These are phyloP conservation scores for Rhagonycha lutea DNA, from an alignment of 2,888 invertebrate genomes.

Conservation along the genomic window DNA sequence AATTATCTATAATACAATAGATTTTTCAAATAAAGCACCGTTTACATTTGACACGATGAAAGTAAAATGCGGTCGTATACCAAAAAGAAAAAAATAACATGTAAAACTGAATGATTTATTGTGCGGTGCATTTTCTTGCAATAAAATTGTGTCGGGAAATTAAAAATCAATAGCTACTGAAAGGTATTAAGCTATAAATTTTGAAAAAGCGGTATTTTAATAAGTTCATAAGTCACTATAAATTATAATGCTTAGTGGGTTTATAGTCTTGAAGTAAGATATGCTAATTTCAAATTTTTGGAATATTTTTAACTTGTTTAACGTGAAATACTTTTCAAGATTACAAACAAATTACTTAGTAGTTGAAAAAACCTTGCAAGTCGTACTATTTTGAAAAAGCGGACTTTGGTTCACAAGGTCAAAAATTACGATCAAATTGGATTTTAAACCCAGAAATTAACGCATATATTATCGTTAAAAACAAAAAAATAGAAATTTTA, in stretches of 20 bases:
- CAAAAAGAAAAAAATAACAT: not conserved
- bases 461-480: not conserved
- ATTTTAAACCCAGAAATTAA: not conserved
- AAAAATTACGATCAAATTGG: not conserved
- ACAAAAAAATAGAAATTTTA: not conserved
- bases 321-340: not conserved
- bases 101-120: not conserved
- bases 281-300: not conserved
- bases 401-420: not conserved
- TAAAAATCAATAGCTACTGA: not conserved
- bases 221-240: not conserved
- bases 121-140: not conserved
- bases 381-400: not conserved
- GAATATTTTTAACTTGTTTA: not conserved
- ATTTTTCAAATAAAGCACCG: not conserved
- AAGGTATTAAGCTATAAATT: not conserved
- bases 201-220: not conserved
- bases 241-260: not conserved
- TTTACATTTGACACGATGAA: not conserved
- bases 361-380: not conserved
- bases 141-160: not conserved
- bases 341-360: not conserved
- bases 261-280: not conserved
- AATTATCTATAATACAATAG: not conserved
- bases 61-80: not conserved